These are phyloP conservation scores for Alosa alosa DNA, from an alignment of 2,113 vertebrate genomes.

Conservation along the genomic window DNA sequence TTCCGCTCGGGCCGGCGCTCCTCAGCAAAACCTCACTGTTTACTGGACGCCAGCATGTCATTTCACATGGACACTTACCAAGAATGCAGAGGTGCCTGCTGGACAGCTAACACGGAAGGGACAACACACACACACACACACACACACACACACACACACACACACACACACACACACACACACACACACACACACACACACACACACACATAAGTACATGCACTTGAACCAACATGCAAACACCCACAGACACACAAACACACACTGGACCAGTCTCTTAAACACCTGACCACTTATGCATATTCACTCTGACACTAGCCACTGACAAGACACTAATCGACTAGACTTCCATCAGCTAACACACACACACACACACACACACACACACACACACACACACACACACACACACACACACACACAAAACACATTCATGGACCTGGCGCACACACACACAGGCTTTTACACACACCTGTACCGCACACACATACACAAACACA, in stretches of 20 bases:
- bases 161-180: slow-evolving; percentile 5
- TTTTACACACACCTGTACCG: slow-evolving; percentile 14
- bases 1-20: neutral
- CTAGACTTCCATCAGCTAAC: neutral
- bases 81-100: neutral
- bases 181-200: neutral
- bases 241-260: neutral
- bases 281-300: neutral
- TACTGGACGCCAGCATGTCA: slow-evolving; percentile 45
- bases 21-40: slow-evolving; percentile 49
- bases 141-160: no score
- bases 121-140: no score
- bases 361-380: slow-evolving; percentile 10
- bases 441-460: neutral
- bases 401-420: no score
- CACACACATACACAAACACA: slow-evolving; percentile 10
- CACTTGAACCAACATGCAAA: neutral
- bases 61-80: slow-evolving; percentile 14
- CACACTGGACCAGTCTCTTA: neutral
- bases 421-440: no score
- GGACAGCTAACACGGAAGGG: no score
- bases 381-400: no score
- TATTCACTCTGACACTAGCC: neutral
- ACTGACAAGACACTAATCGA: neutral
- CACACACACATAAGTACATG: neutral